A percentile compares a stretch with the other conserved stretches of the same genome.
Conservation (phyloP, 2,888 invertebrate species). For the Nephrocerus scutellatus region DNA sequence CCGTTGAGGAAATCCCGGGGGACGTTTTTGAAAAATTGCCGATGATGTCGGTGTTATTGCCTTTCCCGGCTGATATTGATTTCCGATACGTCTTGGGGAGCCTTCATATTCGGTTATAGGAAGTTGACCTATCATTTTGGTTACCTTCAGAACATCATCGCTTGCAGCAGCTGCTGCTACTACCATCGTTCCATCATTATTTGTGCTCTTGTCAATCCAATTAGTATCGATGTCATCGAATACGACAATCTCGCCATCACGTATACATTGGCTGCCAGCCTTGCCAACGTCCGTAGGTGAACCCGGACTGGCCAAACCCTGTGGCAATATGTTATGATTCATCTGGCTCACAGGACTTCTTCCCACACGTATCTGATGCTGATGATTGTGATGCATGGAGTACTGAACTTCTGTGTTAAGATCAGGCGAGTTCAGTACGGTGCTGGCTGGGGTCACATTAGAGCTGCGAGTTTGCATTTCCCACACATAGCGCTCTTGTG, state of each 20-base stretch:
- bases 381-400: slow-evolving; percentile 34
- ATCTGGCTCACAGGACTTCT: slow-evolving; percentile 44
- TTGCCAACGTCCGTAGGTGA: slow-evolving; percentile 45
- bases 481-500: slow-evolving; percentile 45
- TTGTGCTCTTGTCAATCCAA: slow-evolving; percentile 40
- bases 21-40: slow-evolving; percentile 64
- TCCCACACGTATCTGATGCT: slow-evolving; percentile 44
- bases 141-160: slow-evolving; percentile 44
- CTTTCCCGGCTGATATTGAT: slow-evolving; percentile 39
- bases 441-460: slow-evolving; percentile 45
- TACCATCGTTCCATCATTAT: slow-evolving; percentile 15
- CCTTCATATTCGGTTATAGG: slow-evolving; percentile 93
- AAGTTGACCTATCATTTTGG: slow-evolving; percentile 47
- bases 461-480: slow-evolving; percentile 46
- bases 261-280: slow-evolving; percentile 49
- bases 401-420: slow-evolving; percentile 40
- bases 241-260: slow-evolving; percentile 78
- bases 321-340: slow-evolving; percentile 29
- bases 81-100: slow-evolving; percentile 79
- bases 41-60: no score
- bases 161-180: slow-evolving; percentile 14
- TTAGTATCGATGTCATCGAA: slow-evolving; percentile 57
- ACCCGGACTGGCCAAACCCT: slow-evolving; percentile 38
- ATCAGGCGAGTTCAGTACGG: slow-evolving; percentile 46
- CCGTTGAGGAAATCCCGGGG: slow-evolving; percentile 72